Base-by-base conservation (phyloP, 2,113 vertebrate species). In the Centropus unirufus region DNA sequence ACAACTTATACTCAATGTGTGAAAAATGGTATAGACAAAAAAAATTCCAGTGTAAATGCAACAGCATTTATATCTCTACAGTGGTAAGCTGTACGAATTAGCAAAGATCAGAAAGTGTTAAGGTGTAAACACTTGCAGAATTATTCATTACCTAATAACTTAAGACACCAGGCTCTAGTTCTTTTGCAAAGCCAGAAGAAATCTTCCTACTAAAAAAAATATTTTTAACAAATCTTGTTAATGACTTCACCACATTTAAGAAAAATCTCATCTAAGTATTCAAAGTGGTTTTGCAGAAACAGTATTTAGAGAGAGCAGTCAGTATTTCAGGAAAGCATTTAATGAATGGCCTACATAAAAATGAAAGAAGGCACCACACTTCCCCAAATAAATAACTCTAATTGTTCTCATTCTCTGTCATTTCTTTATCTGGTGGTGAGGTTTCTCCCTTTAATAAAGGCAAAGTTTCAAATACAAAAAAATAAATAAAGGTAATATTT, bases 291-390 rank as follows among this genome's bases (percentile, higher is more conserved):
- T 51, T 69, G 68, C 89, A 92, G 68, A 83, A 96, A 54, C 23
- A 70, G 26, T 9, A 70, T 80, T 87, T 80, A 44, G 49, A 82
- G 39, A 64, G 47, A 82, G 75, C 16, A 26, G 64, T 18, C 44
- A 83, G n/a, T 77, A 70, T 39, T 67, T 67, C 44, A 4, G 24
- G 62, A 89, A 92, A 77, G 64, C 59, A 84, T 90, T 91, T 69
- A 5, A 82, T 20, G 30, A 92, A 92, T 34, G 58, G 32, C 23
- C 63, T 88, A 64, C 80, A 86, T 49, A 93, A 90, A 95, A 93
- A 52, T 49, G 51, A 78, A 83, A 46, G 30, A 63, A 52, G 75
- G 19, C 51, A 87, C 54, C 23, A 30, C 42, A 29, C 8, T 69
- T 62, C 40, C 30, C 27, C 51, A 39, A 1, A 59, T 44, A 63